A percentile compares a stretch with the other conserved stretches of the same genome.
Evolutionary conservation across 2,888 invertebrate genomes (phyloP).

Genomic region (Cristatella mucedo): DNA sequence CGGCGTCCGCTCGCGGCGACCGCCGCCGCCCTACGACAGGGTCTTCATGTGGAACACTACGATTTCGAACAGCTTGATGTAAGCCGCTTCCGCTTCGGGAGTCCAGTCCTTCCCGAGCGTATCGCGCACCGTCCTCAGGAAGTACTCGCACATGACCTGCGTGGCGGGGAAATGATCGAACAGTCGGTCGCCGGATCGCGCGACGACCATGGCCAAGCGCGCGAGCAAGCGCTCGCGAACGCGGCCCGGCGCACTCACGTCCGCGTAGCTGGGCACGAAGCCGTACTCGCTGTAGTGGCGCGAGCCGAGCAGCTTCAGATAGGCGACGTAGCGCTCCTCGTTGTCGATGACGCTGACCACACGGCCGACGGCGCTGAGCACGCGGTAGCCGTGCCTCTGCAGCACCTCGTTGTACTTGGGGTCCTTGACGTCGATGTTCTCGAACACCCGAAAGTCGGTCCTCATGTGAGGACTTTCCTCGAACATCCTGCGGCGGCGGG

Average conservation of each 20-base stretch:
- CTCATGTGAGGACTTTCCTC: constrained; percentile 2
- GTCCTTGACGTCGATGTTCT: constrained; percentile 1
- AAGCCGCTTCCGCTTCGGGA: not conserved
- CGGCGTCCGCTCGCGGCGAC: too few species aligned
- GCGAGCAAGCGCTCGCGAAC: not conserved
- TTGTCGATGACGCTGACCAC: not conserved
- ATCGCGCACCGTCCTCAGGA: not conserved
- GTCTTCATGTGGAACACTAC: constrained; percentile 2
- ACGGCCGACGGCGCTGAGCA: not conserved
- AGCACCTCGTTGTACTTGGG: constrained; percentile 5
- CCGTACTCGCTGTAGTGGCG: constrained; percentile 6
- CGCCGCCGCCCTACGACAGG: too few species aligned
- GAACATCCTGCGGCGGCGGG: constrained; percentile 6
- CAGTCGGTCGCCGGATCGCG: too few species aligned
- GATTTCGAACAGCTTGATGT: constrained; percentile 1
- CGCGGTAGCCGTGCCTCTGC: constrained; percentile 7
- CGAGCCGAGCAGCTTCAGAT: not conserved
- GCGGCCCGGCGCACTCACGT: constrained; percentile 1
- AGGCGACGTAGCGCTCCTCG: not conserved
- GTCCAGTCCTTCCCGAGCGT: constrained; percentile 2
- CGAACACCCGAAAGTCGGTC: not conserved
- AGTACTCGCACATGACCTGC: constrained; percentile 5
- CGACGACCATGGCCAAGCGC: too few species aligned
- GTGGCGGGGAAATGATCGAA: too few species aligned
- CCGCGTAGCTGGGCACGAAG: constrained; percentile 2